A percentile compares a stretch with the other conserved stretches of the same genome.
These are phyloP conservation scores for Charanyca ferruginea DNA, from an alignment of 2,888 invertebrate genomes.

Conservation along the genomic window DNA sequence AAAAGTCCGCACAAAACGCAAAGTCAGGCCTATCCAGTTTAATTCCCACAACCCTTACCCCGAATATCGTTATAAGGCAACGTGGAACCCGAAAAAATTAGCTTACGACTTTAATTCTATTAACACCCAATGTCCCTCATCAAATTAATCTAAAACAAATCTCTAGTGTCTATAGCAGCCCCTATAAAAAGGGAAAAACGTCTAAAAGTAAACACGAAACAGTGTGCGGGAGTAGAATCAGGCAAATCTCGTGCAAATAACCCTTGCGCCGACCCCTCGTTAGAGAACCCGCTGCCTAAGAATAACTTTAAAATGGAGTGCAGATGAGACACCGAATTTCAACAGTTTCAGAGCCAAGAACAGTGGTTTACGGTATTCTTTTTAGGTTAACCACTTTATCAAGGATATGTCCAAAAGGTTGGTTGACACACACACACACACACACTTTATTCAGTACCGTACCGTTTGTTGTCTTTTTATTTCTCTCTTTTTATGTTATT, in stretches of 20 bases:
- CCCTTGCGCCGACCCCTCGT: constrained; percentile 77
- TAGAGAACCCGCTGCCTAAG: constrained; percentile 62
- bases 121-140: constrained; percentile 45
- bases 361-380: no score
- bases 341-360: no score
- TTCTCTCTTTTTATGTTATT: no score
- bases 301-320: constrained; percentile 26
- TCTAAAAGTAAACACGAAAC: constrained; percentile 69
- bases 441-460: no score
- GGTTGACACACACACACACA: no score
- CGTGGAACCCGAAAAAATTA: neutral
- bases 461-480: no score
- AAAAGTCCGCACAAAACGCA: neutral
- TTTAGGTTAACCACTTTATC: no score
- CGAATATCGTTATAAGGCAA: neutral
- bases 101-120: constrained; percentile 21
- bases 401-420: no score
- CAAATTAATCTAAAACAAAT: constrained; percentile 64
- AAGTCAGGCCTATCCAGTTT: neutral
- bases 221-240: constrained; percentile 72
- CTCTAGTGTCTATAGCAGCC: constrained; percentile 47
- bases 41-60: neutral
- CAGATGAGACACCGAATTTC: constrained; percentile 23
- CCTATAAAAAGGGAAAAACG: constrained; percentile 64
- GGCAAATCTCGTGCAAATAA: constrained; percentile 79